Conservation (phyloP, 2,888 invertebrate genomes). For the Cataglyphis cursor region DNA sequence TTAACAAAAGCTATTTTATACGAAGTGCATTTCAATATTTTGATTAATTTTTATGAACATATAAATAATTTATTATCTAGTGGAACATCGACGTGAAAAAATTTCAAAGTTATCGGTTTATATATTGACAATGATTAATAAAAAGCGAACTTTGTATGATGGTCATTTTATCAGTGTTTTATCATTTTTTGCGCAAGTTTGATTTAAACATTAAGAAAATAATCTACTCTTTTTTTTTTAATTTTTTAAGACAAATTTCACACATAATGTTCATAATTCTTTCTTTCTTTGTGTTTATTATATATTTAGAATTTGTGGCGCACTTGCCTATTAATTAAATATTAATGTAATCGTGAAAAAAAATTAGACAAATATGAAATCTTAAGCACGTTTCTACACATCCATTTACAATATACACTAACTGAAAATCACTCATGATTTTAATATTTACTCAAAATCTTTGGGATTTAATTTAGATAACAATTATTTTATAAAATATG, state of each 20-base stretch:
- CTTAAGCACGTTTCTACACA: not conserved
- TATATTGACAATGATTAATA: not conserved
- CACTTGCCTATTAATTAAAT: not conserved
- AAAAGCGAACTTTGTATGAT: not conserved
- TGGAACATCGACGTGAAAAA: not conserved
- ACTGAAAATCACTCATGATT: not conserved
- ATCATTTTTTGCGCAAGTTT: not conserved
- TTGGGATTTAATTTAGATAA: not conserved
- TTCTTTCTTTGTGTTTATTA: not conserved
- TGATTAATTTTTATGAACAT: not conserved
- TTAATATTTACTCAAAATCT: not conserved
- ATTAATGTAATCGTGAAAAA: not conserved
- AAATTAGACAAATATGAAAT: not conserved
- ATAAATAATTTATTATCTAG: not conserved
- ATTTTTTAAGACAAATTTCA: not conserved
- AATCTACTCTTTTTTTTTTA: not conserved
- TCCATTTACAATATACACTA: not conserved
- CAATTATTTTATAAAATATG: conserved; percentile 8
- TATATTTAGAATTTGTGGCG: not conserved
- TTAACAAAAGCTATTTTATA: not conserved
- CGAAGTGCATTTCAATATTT: not conserved
- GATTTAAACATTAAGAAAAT: not conserved
- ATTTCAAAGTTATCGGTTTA: not conserved
- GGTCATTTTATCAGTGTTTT: conserved; percentile 1
- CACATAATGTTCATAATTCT: not conserved